Base-by-base conservation (phyloP, 2,113 vertebrate genomes). In the Gallinago jamesoni region DNA sequence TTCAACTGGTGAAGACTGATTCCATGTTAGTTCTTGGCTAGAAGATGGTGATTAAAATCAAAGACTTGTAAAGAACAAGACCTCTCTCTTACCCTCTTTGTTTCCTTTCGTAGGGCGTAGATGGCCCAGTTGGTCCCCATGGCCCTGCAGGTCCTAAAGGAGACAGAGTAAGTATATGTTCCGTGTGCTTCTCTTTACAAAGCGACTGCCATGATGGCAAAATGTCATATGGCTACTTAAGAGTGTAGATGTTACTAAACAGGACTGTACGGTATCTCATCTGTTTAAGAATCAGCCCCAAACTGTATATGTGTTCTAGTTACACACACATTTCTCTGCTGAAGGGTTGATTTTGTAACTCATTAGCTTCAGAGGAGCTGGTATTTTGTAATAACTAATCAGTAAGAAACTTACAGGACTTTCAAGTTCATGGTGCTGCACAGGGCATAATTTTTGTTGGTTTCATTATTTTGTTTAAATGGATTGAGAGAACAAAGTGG, bases 91-190 rank as follows among this genome's bases (percentile, higher is more conserved):
- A 96, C 15, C 14, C 24, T 87, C 20, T 68, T 66, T 80, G 4
- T 87, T 95, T 92, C 63, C 66, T 87, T 85, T 96, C 94, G 55
- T 95, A 99, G 99, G 99, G 99, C 84, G 94, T 97, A 87, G 99
- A 99, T 95, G 99, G 99, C 59, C 99, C 99, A 70, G 14, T 96
- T 33, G 99, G 99, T 97, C 98, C 99, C 73, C 97, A 99, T 43
- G 99, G 99, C 89, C 99, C 99, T 66, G 99, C 99, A 92, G 99
- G 99, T 95, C 99, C 99, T 20, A 99, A 99, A 98, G 99, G 99
- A 94, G 99, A 99, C 97, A 98, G 98, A 96, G 99, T 99, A 98
- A 99, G 99, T 98, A 4, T 39, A 2, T 21, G 6, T 10, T 79
- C n/a, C 0, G 0, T 23, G 37, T n/a, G 23, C 52, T 89, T 57